Percentiles rank a stretch among this genome's conserved stretches.
Conservation (phyloP, 1,140 invertebrate genomes). For the Drosophila tsacasi region DNA sequence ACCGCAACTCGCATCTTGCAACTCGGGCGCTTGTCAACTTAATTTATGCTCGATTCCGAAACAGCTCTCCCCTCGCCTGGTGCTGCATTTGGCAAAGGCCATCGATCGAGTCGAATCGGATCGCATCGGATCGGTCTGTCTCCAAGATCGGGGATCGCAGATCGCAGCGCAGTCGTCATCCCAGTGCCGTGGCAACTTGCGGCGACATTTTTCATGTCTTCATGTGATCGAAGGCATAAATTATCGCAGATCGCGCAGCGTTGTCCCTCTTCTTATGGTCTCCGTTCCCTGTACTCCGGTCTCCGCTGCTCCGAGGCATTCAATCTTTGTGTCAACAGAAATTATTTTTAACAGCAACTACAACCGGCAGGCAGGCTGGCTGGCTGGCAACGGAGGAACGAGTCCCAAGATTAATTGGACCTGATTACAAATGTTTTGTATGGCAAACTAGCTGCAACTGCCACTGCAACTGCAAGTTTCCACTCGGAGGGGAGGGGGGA, state of each 20-base stretch:
- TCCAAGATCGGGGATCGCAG: conserved; percentile 33
- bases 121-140: conserved; percentile 17
- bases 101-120: conserved; percentile 56
- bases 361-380: conserved; percentile 36
- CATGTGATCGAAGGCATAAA: conserved; percentile 83
- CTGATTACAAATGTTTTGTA: conserved; percentile 80
- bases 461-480: conserved; percentile 29
- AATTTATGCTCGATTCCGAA: conserved; percentile 78
- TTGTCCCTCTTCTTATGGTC: conserved; percentile 43
- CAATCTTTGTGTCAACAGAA: conserved; percentile 83
- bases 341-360: conserved; percentile 80
- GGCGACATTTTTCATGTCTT: conserved; percentile 83
- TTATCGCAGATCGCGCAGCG: conserved; percentile 65
- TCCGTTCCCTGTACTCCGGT: background rate
- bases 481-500: conserved; percentile 5
- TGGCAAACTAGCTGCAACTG: conserved; percentile 61
- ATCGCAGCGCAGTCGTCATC: conserved; percentile 59
- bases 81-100: conserved; percentile 72
- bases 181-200: conserved; percentile 70
- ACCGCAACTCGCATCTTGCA: conserved; percentile 42
- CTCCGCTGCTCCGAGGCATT: conserved; percentile 49
- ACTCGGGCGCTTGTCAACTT: conserved; percentile 70
- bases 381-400: conserved; percentile 24
- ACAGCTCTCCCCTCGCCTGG: conserved; percentile 15
- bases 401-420: conserved; percentile 72